Evolutionary conservation across 2,113 vertebrate species (phyloP), one percentile per base, ranked within the genome.

Genomic region (Rhineura floridana): DNA sequence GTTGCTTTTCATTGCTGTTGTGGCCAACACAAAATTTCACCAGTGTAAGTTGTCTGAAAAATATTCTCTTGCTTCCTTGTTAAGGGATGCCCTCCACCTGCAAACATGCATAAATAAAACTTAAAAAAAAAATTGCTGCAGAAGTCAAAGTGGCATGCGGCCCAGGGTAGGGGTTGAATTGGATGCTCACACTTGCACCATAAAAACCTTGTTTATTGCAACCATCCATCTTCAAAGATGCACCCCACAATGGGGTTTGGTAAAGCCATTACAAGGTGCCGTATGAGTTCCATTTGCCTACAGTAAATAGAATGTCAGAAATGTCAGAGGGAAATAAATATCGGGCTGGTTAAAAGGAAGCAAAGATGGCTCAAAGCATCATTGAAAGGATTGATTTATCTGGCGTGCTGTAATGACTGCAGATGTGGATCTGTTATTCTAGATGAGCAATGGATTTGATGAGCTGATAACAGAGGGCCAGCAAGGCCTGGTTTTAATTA

Each of bases 261-360:
- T 96, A 94, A 97, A 96, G 96, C 97, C 97, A 97, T 98, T 97
- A 97, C 96, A 96, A 96, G 96, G 96, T 96, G 96, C 95, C 85
- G 89, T 96, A 95, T 96, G 96, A 97, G 94, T 97, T 98, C 97
- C 97, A 98, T 98, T 97, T 97, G 97, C 97, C 97, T 98, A 97
- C 97, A 97, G 97, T 98, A 98, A 98, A 98, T 98, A 98, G 97
- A 97, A 97, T 97, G 97, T 97, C 97, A 98, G 96, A 97, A 95
- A 96, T 97, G 96, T 97, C 96, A 96, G 95, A 92, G 94, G 95
- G 96, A 97, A 98, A 98, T 97, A 98, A 98, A 98, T 98, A 97
- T 97, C 86, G 21, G 95, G 94, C 95, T 97, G 96, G 96, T 97
- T 97, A 97, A 96, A 97, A 96, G 97, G 96, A 96, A 97, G 96